These are phyloP conservation scores for Philereme vetulata DNA, from an alignment of 2,888 invertebrate species.

Conservation along the genomic window DNA sequence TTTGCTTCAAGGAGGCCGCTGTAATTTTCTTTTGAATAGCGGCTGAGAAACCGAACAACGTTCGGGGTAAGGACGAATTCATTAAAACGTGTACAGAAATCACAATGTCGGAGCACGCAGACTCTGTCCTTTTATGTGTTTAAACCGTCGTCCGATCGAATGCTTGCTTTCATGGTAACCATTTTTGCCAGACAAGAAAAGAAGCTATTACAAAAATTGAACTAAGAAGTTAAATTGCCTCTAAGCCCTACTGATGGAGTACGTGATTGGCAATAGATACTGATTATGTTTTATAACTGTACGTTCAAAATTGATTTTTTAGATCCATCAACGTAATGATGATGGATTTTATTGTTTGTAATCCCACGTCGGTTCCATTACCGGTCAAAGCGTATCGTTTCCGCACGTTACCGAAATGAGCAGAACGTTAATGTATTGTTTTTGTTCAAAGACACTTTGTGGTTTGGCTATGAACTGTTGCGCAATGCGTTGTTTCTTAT, in stretches of 20 bases:
- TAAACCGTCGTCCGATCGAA: constrained; percentile 52
- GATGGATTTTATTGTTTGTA: constrained; percentile 72
- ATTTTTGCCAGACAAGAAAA: constrained; percentile 2
- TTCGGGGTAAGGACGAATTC: constrained; percentile 72
- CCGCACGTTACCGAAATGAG: constrained; percentile 71
- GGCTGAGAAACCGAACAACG: constrained; percentile 67
- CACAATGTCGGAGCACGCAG: constrained; percentile 65
- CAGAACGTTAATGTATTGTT: constrained; percentile 60
- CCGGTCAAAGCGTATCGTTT: constrained; percentile 62
- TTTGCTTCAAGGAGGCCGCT: constrained; percentile 74
- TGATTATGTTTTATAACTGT: constrained; percentile 67
- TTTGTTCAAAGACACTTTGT: constrained; percentile 64
- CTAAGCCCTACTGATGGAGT: constrained; percentile 34
- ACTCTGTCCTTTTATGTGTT: constrained; percentile 61
- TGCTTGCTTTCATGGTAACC: constrained; percentile 30
- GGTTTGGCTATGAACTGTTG: constrained; percentile 60
- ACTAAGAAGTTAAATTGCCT: background rate
- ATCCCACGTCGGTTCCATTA: constrained; percentile 67
- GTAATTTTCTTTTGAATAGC: constrained; percentile 79
- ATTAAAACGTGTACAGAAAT: constrained; percentile 77
- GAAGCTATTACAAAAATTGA: constrained; percentile 22
- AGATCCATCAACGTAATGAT: constrained; percentile 69
- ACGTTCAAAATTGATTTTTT: constrained; percentile 72
- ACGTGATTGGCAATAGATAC: constrained; percentile 48
- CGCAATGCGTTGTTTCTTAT: constrained; percentile 58